Evolutionary conservation across 2,888 invertebrate species (phyloP), one percentile per base, ranked within the genome.

Genomic region (Calameuta filiformis): DNA sequence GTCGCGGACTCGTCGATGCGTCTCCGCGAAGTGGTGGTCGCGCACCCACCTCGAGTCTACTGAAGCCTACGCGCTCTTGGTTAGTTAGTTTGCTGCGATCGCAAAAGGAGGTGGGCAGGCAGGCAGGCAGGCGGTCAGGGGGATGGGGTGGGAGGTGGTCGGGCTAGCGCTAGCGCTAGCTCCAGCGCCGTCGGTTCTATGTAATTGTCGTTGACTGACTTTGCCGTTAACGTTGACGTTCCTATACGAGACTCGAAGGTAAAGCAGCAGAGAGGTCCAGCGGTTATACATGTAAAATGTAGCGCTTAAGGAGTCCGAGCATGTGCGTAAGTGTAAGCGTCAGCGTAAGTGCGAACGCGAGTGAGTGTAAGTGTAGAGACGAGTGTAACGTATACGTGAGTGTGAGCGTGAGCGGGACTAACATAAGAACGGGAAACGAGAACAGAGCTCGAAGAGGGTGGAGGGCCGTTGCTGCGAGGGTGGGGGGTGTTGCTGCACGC

Each of bases 11-110:
- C 85, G 83, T 86, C 81, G 83, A 83, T 84, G 83, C 83, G 84
- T 83, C 79, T 73, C 74, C 79, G 78, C 79, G 81, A 81, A 85
- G 81, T 80, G 81, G 85, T 86, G 83, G 85, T 83, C 84, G 86
- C 85, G 87, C 87, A 85, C 86, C 87, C 85, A 89, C 87, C 87
- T 88, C 87, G 87, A 84, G 87, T 86, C 86, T 87, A 83, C 85
- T 80, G 83, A 81, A 82, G 40, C 40, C 40, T 40, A 40, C 40
- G 40, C 83, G 40, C 83, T 82, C 81, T 30, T 33, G 81, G 81
- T 85, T 81, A 83, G 82, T 83, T 76, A 81, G 80, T 79, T 40
- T 15, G 40, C 40, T 15, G 40, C 40, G 15, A 40, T 40, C 40
- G 40, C 15, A 40, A 40, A 40, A 40, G 40, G 40, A 40, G 40